phyloP scores from a whole-genome alignment of 2,113 vertebrate species.

The Numida meleagris region DNA sequence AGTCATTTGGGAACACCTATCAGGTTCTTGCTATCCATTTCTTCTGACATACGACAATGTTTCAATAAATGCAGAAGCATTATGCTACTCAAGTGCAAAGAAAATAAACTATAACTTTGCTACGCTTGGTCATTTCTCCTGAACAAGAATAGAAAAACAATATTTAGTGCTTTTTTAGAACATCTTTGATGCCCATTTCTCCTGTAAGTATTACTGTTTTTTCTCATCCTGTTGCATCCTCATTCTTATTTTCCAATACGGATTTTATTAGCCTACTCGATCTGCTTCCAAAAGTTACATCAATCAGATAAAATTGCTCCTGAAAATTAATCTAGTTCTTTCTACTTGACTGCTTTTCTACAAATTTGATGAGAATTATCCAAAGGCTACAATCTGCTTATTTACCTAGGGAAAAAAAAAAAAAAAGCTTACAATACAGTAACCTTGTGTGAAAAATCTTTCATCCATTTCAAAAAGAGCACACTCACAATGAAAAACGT shows the following conservation, averaged over 20 bases:
- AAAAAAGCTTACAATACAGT: accelerated
- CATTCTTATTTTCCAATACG: neutral
- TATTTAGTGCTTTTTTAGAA: neutral
- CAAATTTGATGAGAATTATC: neutral
- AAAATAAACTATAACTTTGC: neutral
- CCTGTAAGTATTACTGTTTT: neutral
- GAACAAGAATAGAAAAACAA: neutral
- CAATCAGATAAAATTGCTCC: neutral
- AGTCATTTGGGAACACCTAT: neutral
- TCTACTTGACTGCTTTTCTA: neutral
- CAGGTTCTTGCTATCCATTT: neutral
- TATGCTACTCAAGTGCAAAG: neutral
- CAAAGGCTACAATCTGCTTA: neutral
- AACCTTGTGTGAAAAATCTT: neutral
- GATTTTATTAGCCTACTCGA: neutral
- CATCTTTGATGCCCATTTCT: neutral
- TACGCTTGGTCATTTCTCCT: neutral
- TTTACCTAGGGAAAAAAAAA: neutral
- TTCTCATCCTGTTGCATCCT: neutral
- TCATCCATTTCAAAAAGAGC: neutral
- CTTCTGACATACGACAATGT: accelerated
- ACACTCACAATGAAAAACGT: neutral
- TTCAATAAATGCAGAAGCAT: neutral
- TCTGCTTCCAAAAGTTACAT: neutral
- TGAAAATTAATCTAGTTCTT: neutral